phyloP scores from a whole-genome alignment of 2,888 invertebrate species.

The Pterobdella sp. region DNA sequence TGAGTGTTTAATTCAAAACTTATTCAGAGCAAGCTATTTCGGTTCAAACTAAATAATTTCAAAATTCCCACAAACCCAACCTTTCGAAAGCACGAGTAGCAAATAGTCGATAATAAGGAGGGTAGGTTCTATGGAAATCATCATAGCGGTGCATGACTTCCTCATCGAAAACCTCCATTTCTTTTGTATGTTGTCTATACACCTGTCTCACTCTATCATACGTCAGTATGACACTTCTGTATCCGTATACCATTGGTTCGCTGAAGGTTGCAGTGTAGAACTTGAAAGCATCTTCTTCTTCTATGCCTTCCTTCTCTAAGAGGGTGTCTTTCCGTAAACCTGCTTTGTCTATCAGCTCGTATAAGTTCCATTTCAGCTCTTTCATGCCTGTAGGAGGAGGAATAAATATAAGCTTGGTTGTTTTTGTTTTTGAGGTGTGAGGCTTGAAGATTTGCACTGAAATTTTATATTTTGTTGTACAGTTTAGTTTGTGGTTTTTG shows the following conservation, averaged over 20 bases:
- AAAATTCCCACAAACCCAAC: conserved; percentile 26
- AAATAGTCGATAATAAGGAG: conserved; percentile 25
- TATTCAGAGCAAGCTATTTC: too few species aligned
- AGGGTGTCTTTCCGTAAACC: conserved; percentile 35
- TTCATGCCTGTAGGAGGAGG: conserved; percentile 29
- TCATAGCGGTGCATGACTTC: conserved; percentile 31
- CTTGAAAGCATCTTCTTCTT: conserved; percentile 30
- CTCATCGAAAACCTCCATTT: conserved; percentile 24
- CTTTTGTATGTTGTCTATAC: conserved; percentile 17
- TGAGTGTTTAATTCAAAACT: too few species aligned
- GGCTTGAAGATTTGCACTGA: background rate
- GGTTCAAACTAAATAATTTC: too few species aligned
- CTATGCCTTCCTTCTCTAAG: conserved; percentile 11
- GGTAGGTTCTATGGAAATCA: conserved; percentile 30
- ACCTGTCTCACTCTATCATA: conserved; percentile 32
- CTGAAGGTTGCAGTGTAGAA: conserved; percentile 16
- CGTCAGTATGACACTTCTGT: conserved; percentile 36
- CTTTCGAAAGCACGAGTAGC: conserved; percentile 26
- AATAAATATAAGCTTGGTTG: background rate
- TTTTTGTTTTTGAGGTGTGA: background rate
- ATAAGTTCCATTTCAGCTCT: conserved; percentile 38
- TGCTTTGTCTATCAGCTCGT: conserved; percentile 36
- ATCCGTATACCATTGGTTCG: conserved; percentile 36
- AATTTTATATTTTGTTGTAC: too few species aligned
- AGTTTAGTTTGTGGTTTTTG: too few species aligned